phyloP scores from a whole-genome alignment of 2,797 vertebrate genomes.

The Acipenser transmontanus region DNA sequence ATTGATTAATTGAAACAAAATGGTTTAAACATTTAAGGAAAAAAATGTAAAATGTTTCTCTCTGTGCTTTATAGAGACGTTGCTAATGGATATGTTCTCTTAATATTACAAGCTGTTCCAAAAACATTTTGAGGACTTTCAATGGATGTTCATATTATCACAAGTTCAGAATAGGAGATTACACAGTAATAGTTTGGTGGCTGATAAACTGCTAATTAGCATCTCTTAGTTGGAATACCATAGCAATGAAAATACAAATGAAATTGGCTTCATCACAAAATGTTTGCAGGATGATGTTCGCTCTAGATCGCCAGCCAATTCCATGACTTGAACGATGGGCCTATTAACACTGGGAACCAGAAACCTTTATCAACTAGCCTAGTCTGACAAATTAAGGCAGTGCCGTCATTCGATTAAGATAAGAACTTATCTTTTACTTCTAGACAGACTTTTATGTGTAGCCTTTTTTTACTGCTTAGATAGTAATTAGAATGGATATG shows the following conservation, averaged over 20 bases:
- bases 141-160: constrained; percentile 25
- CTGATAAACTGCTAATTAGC: constrained; percentile 72
- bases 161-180: constrained; percentile 56
- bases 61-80: neutral
- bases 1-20: neutral
- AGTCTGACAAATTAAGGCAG: constrained; percentile 94
- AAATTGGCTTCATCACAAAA: constrained; percentile 68
- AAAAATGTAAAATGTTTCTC: neutral
- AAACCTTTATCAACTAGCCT: constrained; percentile 79
- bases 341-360: constrained; percentile 77
- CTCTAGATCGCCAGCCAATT: constrained; percentile 60
- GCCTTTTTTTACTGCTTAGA: constrained; percentile 77
- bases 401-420: constrained; percentile 97
- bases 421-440: constrained; percentile 92
- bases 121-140: constrained; percentile 13
- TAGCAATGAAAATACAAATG: constrained; percentile 63
- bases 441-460: constrained; percentile 90
- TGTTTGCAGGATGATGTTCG: constrained; percentile 70
- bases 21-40: neutral
- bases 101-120: constrained; percentile 24
- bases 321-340: constrained; percentile 81
- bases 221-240: constrained; percentile 56
- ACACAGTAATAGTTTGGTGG: constrained; percentile 55
- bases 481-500: constrained; percentile 84
- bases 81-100: constrained; percentile 21